Evolutionary conservation across 1,140 invertebrate species (phyloP), one percentile per base, ranked within the genome.

Genomic region (Bradynema listronoti): DNA sequence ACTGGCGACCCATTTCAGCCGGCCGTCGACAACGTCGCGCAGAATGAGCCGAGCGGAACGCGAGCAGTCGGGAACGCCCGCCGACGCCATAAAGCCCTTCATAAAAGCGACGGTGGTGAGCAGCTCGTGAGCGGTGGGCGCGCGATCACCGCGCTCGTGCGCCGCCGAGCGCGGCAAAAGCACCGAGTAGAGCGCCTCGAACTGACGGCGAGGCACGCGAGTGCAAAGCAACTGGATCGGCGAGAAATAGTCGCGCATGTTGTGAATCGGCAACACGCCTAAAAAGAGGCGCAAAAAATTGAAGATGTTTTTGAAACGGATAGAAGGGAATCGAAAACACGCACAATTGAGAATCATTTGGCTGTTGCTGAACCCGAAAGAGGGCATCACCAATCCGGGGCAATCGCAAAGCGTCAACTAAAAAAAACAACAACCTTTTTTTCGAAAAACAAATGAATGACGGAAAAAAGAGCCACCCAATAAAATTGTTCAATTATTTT

Each of bases 321-420:
- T n/a, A 14, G 19, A 32, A 6, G 11, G 52, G 4, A 7, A n/a
- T 9, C 11, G 19, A 14, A 33, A 58, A 14, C 63, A 56, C 22
- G 22, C 60, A 78, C 80, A 93, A 73, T 90, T 91, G 0, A 97
- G 80, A 61, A 98, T 83, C 85, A 99, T 87, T 66, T 98, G 92
- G 0, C 88, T 87, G 81, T 90, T 89, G 57, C 90, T 87, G 61
- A 86, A 83, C 7, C 94, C 88, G 80, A 97, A 94, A 57, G 88
- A 90, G 6, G 95, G 94, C 85, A 97, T 91, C 5, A 98, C 93
- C 25, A 99, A 81, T 3, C 95, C 94, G 22, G 95, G 94, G 79
- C 94, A 98, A 82, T 99, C 95, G 78, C 94, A 91, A 4, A 99
- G 79, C 67, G 92, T 80, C 25, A 98, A 75, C 62, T 62, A 84